phyloP scores from a whole-genome alignment of 2,113 vertebrate genomes.

The Mionectes macconnelli region DNA sequence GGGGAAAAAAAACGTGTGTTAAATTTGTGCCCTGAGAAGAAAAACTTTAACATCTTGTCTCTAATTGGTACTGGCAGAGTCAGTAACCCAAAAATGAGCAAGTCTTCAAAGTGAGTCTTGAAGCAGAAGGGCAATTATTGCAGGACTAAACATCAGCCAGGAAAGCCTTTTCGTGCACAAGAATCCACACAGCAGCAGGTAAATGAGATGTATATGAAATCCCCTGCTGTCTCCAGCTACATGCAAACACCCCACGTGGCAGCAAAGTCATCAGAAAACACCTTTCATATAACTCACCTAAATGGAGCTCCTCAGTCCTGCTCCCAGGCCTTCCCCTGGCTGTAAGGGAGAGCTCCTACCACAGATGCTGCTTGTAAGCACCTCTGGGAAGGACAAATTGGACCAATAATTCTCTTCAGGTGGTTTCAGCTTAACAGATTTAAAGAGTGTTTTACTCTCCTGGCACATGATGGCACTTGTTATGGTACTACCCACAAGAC shows the following conservation, averaged over 20 bases:
- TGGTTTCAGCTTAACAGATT: background rate
- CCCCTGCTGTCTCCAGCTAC: background rate
- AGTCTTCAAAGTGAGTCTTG: background rate
- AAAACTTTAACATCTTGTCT: background rate
- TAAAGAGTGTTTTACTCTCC: background rate
- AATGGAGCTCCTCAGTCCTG: background rate
- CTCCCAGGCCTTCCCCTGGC: background rate
- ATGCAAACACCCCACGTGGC: background rate
- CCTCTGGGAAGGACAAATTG: constrained; percentile 12
- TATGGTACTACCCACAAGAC: background rate
- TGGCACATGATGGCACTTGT: background rate
- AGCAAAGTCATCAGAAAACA: background rate
- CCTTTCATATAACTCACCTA: background rate
- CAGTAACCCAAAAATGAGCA: background rate
- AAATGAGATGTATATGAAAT: background rate
- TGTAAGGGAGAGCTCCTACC: background rate
- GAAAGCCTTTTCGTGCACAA: background rate
- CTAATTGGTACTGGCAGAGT: background rate
- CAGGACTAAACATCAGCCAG: background rate
- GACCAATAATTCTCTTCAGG: constrained; percentile 1
- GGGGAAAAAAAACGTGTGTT: background rate
- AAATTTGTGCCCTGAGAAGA: background rate
- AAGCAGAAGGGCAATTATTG: background rate
- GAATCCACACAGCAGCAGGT: background rate
- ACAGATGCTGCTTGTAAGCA: background rate